Conservation (phyloP, 2,113 vertebrate genomes). For the Esox niger region DNA sequence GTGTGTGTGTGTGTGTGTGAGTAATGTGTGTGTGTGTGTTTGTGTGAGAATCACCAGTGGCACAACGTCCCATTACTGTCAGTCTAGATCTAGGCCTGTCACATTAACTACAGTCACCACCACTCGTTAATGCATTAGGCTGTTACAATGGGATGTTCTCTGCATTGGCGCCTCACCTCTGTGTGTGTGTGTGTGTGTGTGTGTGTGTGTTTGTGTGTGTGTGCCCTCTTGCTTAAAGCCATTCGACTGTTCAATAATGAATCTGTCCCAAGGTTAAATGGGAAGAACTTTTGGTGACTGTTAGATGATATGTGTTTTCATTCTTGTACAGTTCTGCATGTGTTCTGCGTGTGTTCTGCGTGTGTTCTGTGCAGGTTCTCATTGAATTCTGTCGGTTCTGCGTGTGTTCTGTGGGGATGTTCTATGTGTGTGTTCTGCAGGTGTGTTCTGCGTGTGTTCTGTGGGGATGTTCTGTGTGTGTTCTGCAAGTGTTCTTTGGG, state of each 20-base stretch:
- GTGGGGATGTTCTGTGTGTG: too few relatives aligned
- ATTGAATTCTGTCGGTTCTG: too few relatives aligned
- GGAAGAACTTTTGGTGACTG: slow-evolving; percentile 10
- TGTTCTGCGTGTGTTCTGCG: too few relatives aligned
- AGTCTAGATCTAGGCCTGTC: slow-evolving; percentile 78
- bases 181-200: too few relatives aligned
- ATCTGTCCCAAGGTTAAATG: slow-evolving; percentile 51
- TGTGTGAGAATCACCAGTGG: slow-evolving; percentile 78
- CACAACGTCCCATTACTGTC: slow-evolving; percentile 96
- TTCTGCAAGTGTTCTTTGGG: slow-evolving; percentile 15
- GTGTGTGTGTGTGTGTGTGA: too few relatives aligned
- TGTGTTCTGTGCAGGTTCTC: too few relatives aligned
- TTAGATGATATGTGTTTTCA: background rate
- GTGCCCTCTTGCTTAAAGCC: slow-evolving; percentile 64
- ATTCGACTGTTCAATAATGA: slow-evolving; percentile 70
- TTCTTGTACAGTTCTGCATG: background rate
- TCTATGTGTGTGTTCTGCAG: slow-evolving; percentile 31
- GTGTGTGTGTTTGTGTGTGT: slow-evolving; percentile 34
- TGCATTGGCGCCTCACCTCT: slow-evolving; percentile 63
- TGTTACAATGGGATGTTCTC: slow-evolving; percentile 70
- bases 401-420: too few relatives aligned
- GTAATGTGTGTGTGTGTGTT: too few relatives aligned
- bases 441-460: too few relatives aligned
- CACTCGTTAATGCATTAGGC: slow-evolving; percentile 88
- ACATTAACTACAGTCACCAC: slow-evolving; percentile 73